Base-by-base conservation (phyloP, 2,888 invertebrate species). In the Gonocerus acuteangulatus region DNA sequence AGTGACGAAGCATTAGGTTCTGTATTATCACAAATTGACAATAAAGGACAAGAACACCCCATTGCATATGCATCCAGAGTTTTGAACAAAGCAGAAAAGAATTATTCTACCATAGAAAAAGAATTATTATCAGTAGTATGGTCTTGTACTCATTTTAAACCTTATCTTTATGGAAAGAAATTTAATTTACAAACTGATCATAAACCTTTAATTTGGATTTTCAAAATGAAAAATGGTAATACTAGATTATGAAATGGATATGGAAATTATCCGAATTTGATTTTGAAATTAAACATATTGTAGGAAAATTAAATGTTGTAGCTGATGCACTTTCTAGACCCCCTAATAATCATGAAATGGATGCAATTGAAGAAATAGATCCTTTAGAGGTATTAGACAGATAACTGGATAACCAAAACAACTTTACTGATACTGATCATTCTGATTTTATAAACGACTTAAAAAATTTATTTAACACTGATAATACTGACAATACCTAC, bases 171-270 rank as follows among this genome's bases (percentile, higher is more conserved):
- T 36, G 72, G 72, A 6, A 67, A 66, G 23, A 68, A 69, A 60
- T 74, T 75, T 34, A 70, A 62, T 0, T 73, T 75, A 0, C 68
- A 71, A 2, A 74, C 73, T 0, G 74, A 75, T 52, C 74, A 75
- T 61, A 68, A 71, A 56, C 72, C 72, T 1, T 57, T 74, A 2
- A 68, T 65, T 2, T 74, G 72, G 71, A 49, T 75, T 0, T 70
- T 72, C 54, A 69, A 32, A 0, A 32, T 73, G 0, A 74, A 74
- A 67, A 72, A 74, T 3, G 73, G 72, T 0, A 72, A 71, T 36
- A 70, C 71, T 27, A 69, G 63, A 0, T 73, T 74, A 2, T 48
- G 23, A 2, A 52, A 32, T 21, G 64, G 54, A 54, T 42, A 45
- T 57, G 23, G n/a, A 2, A 44, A 44, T 23, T 57, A 23, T 6